A percentile compares a stretch with the other conserved stretches of the same genome.
phyloP scores from a whole-genome alignment of 1,140 invertebrate species.

The Diuraphis noxia region DNA sequence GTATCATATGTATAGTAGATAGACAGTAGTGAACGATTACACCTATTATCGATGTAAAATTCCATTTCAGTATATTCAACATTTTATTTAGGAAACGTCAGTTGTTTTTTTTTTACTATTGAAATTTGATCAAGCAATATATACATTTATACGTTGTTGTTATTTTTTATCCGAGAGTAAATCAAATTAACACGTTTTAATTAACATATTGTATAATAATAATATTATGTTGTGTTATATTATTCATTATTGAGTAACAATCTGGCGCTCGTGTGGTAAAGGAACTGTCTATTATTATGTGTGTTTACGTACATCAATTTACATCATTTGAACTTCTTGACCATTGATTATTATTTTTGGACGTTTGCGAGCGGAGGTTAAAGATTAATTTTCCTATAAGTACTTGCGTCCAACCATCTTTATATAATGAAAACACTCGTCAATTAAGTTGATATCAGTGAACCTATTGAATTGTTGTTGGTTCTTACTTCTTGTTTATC shows the following conservation, averaged over 20 bases:
- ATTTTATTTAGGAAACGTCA: neutral
- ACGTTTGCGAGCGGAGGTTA: neutral
- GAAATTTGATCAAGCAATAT: neutral
- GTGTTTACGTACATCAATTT: conserved; percentile 22
- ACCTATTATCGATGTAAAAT: neutral
- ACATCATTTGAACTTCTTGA: conserved; percentile 31
- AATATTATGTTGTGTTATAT: neutral
- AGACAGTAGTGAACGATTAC: neutral
- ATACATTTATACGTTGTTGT: neutral
- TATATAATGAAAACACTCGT: neutral
- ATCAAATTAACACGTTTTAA: conserved; percentile 5
- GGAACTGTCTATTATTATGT: neutral
- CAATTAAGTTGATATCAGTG: neutral
- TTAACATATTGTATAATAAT: neutral
- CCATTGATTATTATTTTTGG: conserved; percentile 33
- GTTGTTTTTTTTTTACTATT: neutral
- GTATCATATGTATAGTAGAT: neutral
- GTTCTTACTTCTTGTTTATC: neutral
- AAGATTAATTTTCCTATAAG: neutral
- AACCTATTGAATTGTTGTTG: neutral
- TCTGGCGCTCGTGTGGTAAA: neutral
- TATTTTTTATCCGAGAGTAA: neutral
- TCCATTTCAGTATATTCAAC: neutral
- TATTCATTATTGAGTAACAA: neutral
- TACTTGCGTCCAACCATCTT: neutral